phyloP scores from a whole-genome alignment of 1,140 invertebrate genomes.

The Mizuhopecten yessoensis region DNA sequence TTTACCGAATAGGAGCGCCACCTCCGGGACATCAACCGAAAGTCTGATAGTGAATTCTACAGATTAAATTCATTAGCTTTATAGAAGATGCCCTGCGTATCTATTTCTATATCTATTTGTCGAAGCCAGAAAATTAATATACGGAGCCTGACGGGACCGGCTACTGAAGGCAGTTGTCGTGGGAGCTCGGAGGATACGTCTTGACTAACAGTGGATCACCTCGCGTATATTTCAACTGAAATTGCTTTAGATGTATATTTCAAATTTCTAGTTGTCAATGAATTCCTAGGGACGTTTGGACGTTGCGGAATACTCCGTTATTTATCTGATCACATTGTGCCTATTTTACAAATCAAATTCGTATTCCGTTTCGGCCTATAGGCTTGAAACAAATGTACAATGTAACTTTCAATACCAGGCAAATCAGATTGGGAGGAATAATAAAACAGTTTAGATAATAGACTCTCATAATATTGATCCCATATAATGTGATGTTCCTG shows the following conservation, averaged over 20 bases:
- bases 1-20: not conserved
- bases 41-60: not conserved
- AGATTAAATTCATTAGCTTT: not conserved
- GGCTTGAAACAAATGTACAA: not conserved
- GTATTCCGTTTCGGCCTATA: not conserved
- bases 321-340: not conserved
- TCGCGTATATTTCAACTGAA: not conserved
- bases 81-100: not conserved
- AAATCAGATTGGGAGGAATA: not conserved
- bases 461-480: too few relatives aligned
- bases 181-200: not conserved
- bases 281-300: not conserved
- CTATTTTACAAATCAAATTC: not conserved
- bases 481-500: too few relatives aligned
- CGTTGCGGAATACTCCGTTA: not conserved
- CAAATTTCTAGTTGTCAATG: not conserved
- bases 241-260: conserved; percentile 29
- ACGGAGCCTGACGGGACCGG: not conserved
- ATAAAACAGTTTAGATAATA: too few relatives aligned
- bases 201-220: not conserved
- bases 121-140: not conserved
- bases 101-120: not conserved
- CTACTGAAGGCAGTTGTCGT: not conserved
- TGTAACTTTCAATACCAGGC: not conserved
- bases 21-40: not conserved